Evolutionary conservation across 2,888 invertebrate genomes (phyloP), one percentile per base, ranked within the genome.

Genomic region (Parnassius glacialis): DNA sequence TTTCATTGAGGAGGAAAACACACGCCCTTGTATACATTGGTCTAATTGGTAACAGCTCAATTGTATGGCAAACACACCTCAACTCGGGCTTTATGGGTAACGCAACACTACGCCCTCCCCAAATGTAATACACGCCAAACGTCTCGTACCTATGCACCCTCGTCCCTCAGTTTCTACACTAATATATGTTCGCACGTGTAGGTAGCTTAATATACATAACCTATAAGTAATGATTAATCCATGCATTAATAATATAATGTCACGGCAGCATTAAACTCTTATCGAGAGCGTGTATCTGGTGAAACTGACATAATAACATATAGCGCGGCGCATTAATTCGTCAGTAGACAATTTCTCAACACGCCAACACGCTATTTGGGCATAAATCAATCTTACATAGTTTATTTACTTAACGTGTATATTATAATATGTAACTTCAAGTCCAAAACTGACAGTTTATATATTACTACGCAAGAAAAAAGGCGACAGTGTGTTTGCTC

Each of bases 241-340:
- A n/a, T 62, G 51, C 45, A 25, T 59, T 62, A 62, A 59, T 62
- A 62, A 53, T 53, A 55, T 55, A 59, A 58, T 41, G 58, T 45
- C 11, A 44, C 41, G 45, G 44, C 52, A 62, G 53, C 47, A 62
- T 58, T 62, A 62, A 59, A 59, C 45, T 59, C 45, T 62, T 62
- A 62, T 62, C 62, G 58, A 25, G 59, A 55, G 42, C 55, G 55
- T 52, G 55, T 59, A 58, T 62, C 62, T 54, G 48, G 41, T 54
- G 62, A 59, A 59, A 58, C 51, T 55, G 55, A 47, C 62, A 54
- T 54, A 50, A 59, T 59, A 62, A 62, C 42, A 62, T 59, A 55
- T 55, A 59, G 45, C 47, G 52, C 20, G 54, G 45, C 16, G 57
- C 51, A 59, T 62, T 62, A 54, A 62, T 59, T 62, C 62, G 42